Conservation (phyloP, 2,888 invertebrate species). For the Rhorus exstirpatorius region DNA sequence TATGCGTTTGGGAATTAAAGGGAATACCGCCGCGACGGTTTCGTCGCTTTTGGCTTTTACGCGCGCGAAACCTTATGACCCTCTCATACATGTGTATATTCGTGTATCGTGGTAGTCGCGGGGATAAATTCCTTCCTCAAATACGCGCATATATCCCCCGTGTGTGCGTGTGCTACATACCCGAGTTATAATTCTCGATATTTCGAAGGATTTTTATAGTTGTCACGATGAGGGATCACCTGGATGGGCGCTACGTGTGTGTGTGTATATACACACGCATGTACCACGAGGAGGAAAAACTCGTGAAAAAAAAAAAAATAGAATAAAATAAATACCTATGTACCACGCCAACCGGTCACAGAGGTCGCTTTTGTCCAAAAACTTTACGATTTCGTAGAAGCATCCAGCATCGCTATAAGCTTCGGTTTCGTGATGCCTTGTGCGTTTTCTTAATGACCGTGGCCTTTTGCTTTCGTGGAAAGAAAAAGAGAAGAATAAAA, state of each 20-base stretch:
- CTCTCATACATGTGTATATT: not conserved
- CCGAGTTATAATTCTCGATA: constrained; percentile 60
- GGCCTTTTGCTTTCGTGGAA: constrained; percentile 56
- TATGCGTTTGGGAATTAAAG: constrained; percentile 51
- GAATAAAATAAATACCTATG: constrained; percentile 45
- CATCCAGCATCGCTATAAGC: constrained; percentile 27
- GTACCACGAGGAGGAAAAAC: constrained; percentile 10
- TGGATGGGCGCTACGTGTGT: constrained; percentile 49
- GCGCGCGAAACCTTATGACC: constrained; percentile 58
- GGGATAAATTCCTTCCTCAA: constrained; percentile 57
- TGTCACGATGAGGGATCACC: constrained; percentile 74
- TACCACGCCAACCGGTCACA: constrained; percentile 42
- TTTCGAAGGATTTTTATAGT: constrained; percentile 70
- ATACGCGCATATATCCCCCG: constrained; percentile 20
- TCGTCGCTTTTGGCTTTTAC: constrained; percentile 52
- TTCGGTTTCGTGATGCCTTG: constrained; percentile 36
- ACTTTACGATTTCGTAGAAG: constrained; percentile 75
- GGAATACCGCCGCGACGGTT: constrained; percentile 57
- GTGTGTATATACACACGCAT: not conserved
- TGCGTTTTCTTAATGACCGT: constrained; percentile 72
- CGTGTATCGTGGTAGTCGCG: constrained; percentile 6
- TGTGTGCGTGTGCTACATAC: not conserved
- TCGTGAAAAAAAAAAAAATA: constrained; percentile 30
- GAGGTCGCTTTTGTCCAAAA: constrained; percentile 70
- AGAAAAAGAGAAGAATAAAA: constrained; percentile 33